These are phyloP conservation scores for Proisotoma minuta DNA, from an alignment of 2,888 invertebrate genomes.

Conservation along the genomic window DNA sequence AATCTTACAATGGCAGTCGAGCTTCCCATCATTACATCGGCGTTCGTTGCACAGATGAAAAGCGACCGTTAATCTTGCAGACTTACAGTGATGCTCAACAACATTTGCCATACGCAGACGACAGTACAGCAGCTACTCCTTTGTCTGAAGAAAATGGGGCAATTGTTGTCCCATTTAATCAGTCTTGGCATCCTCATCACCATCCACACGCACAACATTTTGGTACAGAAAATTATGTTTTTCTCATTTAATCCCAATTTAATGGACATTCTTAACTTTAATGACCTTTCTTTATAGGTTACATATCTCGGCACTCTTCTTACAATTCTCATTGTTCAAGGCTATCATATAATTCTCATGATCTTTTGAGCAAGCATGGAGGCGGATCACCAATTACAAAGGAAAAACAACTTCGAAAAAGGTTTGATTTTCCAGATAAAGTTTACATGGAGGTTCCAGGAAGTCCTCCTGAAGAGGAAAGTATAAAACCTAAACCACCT, in stretches of 20 bases:
- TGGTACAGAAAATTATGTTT: background rate
- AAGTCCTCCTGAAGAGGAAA: constrained; percentile 36
- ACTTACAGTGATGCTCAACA: constrained; percentile 75
- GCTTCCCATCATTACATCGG: constrained; percentile 83
- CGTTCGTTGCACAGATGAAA: constrained; percentile 70
- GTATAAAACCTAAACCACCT: constrained; percentile 26
- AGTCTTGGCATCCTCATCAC: constrained; percentile 49
- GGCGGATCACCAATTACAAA: constrained; percentile 64
- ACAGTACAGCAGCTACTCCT: constrained; percentile 94
- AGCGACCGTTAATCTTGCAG: constrained; percentile 87
- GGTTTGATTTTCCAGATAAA: constrained; percentile 47
- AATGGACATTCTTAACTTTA: background rate
- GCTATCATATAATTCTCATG: constrained; percentile 90
- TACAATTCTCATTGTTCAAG: constrained; percentile 92
- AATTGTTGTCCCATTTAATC: constrained; percentile 59
- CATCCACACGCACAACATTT: constrained; percentile 71
- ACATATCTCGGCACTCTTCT: constrained; percentile 81
- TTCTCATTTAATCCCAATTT: background rate
- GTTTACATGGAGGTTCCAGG: constrained; percentile 31
- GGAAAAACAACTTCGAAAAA: constrained; percentile 70
- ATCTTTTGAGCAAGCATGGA: constrained; percentile 65
- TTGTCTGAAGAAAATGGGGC: constrained; percentile 97
- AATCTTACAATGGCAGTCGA: constrained; percentile 80
- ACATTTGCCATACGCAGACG: constrained; percentile 93
- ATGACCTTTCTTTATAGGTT: constrained; percentile 36